Evolutionary conservation across 2,797 vertebrate species (phyloP), one percentile per base, ranked within the genome.

Genomic region (Rousettus madagascariensis): DNA sequence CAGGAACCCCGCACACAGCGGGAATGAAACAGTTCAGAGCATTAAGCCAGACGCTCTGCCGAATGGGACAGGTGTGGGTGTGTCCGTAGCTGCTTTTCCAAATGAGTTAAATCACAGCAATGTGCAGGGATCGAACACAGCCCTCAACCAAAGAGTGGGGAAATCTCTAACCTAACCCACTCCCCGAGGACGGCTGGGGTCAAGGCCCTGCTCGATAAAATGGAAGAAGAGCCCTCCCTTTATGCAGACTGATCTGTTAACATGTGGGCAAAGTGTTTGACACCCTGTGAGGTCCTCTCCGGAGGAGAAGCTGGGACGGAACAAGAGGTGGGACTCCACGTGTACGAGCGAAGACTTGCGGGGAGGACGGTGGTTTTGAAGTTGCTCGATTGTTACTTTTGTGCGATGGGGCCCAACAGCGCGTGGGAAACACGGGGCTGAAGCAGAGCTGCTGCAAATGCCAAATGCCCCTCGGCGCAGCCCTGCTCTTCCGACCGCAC

Each of bases 11-110:
- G 13, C n/a, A 46, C 65, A 59, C 0, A 68, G 72, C 97, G 96
- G 11, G 69, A 96, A 96, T 79, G 91, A 78, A 79, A 61, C 68
- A 94, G 46, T 79, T 94, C 92, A 89, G 75, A 96, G 95, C 94
- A 26, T 61, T 71, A 59, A 63, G 55, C 69, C 26, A 33, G 74
- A 38, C 20, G 26, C 13, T 20, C 41, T 61, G 53, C 77, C 92
- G 77, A 82, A 86, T 36, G 57, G 68, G 86, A 49, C 41, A 89
- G 78, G 82, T 30, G 41, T 65, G 61, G 91, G 61, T 57, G 36
- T 75, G 63, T 69, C 53, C 22, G 30, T n/a, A 69, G 41, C 38
- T 0, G 16, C 55, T 49, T 26, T 24, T n/a, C 53, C 33, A 33
- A 20, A 17, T 0, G 46, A 82, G n/a, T 49, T 57, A n/a, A 63